These are phyloP conservation scores for Pemphredon lugubris DNA, from an alignment of 2,888 invertebrate species.

Conservation along the genomic window DNA sequence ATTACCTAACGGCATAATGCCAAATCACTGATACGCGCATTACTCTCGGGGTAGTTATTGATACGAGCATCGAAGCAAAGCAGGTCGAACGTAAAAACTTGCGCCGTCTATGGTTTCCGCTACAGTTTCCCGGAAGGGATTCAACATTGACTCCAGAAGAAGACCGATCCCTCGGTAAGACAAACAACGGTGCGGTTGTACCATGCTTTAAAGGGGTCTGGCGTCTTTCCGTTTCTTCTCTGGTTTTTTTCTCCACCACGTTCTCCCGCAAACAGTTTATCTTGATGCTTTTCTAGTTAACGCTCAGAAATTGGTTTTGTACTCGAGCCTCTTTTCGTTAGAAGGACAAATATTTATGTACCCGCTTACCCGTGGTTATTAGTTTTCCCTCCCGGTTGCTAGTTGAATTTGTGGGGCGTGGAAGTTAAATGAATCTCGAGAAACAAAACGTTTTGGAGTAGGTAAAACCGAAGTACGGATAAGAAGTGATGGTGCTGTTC, in stretches of 20 bases:
- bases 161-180: slow-evolving; percentile 48
- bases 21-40: no score
- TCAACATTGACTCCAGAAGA: slow-evolving; percentile 42
- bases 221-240: slow-evolving; percentile 41
- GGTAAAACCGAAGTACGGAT: no score
- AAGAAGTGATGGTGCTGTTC: no score
- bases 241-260: background rate
- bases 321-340: background rate
- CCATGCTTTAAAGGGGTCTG: slow-evolving; percentile 49
- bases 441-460: no score
- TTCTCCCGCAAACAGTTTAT: slow-evolving; percentile 52
- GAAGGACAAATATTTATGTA: background rate
- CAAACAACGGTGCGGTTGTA: slow-evolving; percentile 61
- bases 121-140: slow-evolving; percentile 57
- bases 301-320: slow-evolving; percentile 38
- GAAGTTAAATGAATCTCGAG: no score
- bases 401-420: no score
- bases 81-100: slow-evolving; percentile 53
- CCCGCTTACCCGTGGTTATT: slow-evolving; percentile 2
- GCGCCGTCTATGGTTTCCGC: slow-evolving; percentile 48
- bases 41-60: no score
- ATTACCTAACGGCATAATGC: no score
- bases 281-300: slow-evolving; percentile 55
- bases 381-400: background rate
- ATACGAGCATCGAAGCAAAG: no score